A percentile compares a stretch with the other conserved stretches of the same genome.
These are phyloP conservation scores for Enteromius unitaeniatus DNA, from an alignment of 2,797 vertebrate species.

Conservation along the genomic window DNA sequence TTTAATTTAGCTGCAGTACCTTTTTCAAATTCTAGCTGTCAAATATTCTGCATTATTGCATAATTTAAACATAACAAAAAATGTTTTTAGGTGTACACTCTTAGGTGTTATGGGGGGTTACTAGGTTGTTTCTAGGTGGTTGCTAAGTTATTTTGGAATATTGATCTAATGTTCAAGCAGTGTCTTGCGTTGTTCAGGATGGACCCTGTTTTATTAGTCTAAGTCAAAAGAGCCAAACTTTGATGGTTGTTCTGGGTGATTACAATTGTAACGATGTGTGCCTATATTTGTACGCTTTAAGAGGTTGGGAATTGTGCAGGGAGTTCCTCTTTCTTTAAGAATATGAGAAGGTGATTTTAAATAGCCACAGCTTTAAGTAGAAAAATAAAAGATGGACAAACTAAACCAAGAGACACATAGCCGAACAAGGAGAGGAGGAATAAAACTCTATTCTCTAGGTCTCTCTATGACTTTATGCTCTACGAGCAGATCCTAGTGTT, in stretches of 20 bases:
- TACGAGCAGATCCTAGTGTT: constrained; percentile 29
- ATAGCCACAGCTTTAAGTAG: constrained; percentile 7
- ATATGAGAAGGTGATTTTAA: constrained; percentile 37
- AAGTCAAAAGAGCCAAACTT: not conserved
- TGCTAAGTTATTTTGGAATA: not conserved
- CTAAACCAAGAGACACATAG: not conserved
- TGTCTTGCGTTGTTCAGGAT: not conserved
- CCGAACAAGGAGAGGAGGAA: constrained; percentile 5
- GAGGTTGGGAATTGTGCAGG: constrained; percentile 9
- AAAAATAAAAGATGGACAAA: constrained; percentile 2
- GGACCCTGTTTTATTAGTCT: not conserved
- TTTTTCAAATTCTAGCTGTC: not conserved
- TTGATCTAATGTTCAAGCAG: not conserved
- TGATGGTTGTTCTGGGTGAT: not conserved
- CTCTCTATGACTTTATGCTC: constrained; percentile 38
- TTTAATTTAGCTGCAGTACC: too few relatives aligned
- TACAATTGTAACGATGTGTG: not conserved
- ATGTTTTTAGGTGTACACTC: too few relatives aligned
- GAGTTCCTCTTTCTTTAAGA: not conserved
- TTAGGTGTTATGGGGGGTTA: not conserved
- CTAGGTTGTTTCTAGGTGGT: not conserved
- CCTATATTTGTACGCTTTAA: not conserved
- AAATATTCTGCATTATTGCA: not conserved
- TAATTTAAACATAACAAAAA: not conserved
- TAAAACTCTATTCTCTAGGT: constrained; percentile 3